These are phyloP conservation scores for Chelonia mydas DNA, from an alignment of 2,797 vertebrate species.

Conservation along the genomic window DNA sequence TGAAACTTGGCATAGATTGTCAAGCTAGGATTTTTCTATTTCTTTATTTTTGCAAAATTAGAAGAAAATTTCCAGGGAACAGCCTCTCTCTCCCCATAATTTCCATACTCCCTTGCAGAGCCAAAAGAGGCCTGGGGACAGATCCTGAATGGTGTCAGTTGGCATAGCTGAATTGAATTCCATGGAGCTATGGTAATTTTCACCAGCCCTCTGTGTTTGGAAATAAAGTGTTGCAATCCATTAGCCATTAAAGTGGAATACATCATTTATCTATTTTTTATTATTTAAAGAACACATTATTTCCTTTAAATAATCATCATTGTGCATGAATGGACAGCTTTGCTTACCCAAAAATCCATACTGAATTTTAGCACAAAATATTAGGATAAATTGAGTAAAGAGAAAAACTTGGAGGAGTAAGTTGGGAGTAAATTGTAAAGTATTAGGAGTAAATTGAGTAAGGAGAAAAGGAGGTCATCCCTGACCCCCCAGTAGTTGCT, in stretches of 20 bases:
- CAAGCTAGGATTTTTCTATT: constrained; percentile 55
- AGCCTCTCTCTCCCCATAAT: background rate
- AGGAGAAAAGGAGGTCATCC: background rate
- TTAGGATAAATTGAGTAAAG: background rate
- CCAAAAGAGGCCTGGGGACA: constrained; percentile 6
- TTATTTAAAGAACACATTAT: background rate
- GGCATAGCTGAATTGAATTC: constrained; percentile 11
- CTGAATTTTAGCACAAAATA: constrained; percentile 27
- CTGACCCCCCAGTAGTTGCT: background rate
- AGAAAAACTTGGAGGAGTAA: background rate
- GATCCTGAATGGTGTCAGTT: constrained; percentile 28
- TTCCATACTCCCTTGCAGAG: background rate
- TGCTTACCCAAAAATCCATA: background rate
- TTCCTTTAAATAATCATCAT: constrained; percentile 20
- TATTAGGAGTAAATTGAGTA: background rate
- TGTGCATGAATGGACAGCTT: background rate
- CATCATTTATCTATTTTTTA: background rate
- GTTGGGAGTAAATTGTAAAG: background rate
- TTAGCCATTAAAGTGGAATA: background rate
- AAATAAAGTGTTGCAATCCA: background rate
- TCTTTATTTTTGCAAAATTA: constrained; percentile 37
- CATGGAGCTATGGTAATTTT: constrained; percentile 29
- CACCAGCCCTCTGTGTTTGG: background rate
- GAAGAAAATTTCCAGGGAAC: constrained; percentile 44
- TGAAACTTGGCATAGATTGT: constrained; percentile 63